These are phyloP conservation scores for Leptopilina myrica DNA, from an alignment of 2,888 invertebrate genomes.

Conservation along the genomic window DNA sequence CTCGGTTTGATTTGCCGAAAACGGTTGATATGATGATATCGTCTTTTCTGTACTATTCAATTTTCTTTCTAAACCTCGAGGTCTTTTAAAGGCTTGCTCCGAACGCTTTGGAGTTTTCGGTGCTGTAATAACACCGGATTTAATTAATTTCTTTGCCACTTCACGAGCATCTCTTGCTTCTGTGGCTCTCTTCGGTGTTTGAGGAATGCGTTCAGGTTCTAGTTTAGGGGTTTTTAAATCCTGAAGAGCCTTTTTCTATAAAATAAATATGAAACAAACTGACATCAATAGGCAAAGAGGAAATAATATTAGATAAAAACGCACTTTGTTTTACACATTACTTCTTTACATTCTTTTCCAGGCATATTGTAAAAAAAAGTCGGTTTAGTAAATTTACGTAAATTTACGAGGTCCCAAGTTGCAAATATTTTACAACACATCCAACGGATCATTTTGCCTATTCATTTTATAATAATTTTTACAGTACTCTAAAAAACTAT, in stretches of 20 bases:
- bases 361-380: no score
- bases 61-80: conserved; percentile 88
- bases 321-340: no score
- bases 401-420: no score
- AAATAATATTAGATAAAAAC: no score
- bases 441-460: no score
- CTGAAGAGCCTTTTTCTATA: conserved; percentile 88
- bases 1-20: conserved; percentile 89
- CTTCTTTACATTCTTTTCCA: no score
- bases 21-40: conserved; percentile 93
- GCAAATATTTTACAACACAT: no score
- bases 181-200: conserved; percentile 89
- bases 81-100: conserved; percentile 94
- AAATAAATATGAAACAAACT: conserved; percentile 40
- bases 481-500: no score
- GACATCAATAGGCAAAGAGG: no score
- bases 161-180: conserved; percentile 96
- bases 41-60: conserved; percentile 85
- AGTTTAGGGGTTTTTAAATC: conserved; percentile 91
- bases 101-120: conserved; percentile 90
- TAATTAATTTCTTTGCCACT: conserved; percentile 95
- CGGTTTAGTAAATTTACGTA: no score
- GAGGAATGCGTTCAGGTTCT: conserved; percentile 89
- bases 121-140: conserved; percentile 93
- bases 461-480: no score